phyloP scores from a whole-genome alignment of 2,888 invertebrate species.

The Rapana venosa region DNA sequence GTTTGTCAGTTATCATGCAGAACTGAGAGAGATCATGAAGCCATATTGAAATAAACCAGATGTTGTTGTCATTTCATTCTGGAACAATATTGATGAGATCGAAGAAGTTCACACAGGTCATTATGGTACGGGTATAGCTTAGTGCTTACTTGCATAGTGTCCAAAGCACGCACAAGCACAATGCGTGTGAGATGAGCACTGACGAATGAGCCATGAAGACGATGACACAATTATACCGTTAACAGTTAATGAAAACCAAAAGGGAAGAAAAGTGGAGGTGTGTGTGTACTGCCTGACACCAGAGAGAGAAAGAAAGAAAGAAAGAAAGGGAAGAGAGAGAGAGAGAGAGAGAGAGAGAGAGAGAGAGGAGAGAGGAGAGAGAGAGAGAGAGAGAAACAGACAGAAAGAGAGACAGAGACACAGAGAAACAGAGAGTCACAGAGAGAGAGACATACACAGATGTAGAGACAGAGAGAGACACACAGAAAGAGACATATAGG shows the following conservation, averaged over 20 bases:
- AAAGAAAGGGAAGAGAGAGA: no score
- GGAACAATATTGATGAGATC: neutral
- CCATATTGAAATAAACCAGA: no score
- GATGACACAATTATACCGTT: neutral
- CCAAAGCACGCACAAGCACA: neutral
- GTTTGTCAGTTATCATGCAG: no score
- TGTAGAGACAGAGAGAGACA: neutral
- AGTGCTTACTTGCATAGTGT: neutral
- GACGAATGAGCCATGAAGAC: neutral
- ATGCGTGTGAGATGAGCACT: neutral
- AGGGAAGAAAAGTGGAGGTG: no score
- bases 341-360: constrained; percentile 10
- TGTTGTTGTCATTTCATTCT: no score
- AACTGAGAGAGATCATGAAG: no score
- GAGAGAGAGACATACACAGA: no score
- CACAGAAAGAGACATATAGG: no score
- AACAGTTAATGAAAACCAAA: no score
- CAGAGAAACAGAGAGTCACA: no score
- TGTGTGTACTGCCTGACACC: neutral
- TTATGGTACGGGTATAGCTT: neutral
- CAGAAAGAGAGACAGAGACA: neutral
- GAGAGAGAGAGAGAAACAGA: neutral
- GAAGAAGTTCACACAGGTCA: neutral
- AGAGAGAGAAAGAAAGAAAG: neutral
- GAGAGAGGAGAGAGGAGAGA: neutral